Conservation (phyloP, 2,888 invertebrate species). For the Molorchus minor region DNA sequence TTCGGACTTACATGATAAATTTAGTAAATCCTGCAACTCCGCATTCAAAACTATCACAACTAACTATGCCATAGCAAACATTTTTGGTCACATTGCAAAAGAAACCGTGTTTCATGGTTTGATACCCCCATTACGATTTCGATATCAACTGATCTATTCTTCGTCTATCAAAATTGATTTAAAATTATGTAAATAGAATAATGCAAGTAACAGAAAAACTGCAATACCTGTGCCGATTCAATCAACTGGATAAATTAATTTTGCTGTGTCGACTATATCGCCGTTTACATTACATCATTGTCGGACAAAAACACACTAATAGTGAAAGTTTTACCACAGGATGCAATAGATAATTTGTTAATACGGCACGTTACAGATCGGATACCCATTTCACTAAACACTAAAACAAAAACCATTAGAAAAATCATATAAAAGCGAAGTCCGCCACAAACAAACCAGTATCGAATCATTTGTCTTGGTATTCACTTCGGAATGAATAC, state of each 20-base stretch:
- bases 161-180: constrained; percentile 23
- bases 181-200: constrained; percentile 37
- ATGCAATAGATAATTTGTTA: constrained; percentile 57
- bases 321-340: constrained; percentile 58
- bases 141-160: constrained; percentile 16
- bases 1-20: constrained; percentile 3
- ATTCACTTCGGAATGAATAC: constrained; percentile 53
- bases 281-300: constrained; percentile 48
- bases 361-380: constrained; percentile 52
- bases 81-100: constrained; percentile 21
- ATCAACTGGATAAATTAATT: constrained; percentile 36
- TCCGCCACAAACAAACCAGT: constrained; percentile 47
- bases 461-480: constrained; percentile 42
- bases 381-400: constrained; percentile 51
- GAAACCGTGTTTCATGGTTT: constrained; percentile 19
- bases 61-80: constrained; percentile 14
- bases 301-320: constrained; percentile 43
- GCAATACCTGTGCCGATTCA: constrained; percentile 20
- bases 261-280: constrained; percentile 34
- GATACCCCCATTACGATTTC: constrained; percentile 15
- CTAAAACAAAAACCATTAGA: constrained; percentile 46
- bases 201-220: constrained; percentile 35
- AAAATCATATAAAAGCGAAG: constrained; percentile 53
- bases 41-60: constrained; percentile 19
- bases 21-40: constrained; percentile 14